A percentile compares a stretch with the other conserved stretches of the same genome.
phyloP scores from a whole-genome alignment of 2,888 invertebrate genomes.

The Lysandra bellargus region DNA sequence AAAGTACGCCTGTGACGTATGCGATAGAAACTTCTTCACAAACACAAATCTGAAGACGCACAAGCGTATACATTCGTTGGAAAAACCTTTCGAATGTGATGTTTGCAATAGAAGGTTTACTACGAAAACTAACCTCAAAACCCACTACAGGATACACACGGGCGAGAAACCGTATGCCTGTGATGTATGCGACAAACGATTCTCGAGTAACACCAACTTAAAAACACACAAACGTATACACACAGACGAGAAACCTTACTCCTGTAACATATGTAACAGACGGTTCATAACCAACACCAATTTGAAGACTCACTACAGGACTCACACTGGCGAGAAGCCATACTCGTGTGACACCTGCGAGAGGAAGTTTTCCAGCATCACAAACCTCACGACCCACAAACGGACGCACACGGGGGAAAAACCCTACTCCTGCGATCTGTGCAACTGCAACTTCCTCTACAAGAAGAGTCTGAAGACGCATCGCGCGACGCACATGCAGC shows the following conservation, averaged over 20 bases:
- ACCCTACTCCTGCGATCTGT: slow-evolving; percentile 22
- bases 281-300: slow-evolving; percentile 15
- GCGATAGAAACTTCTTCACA: slow-evolving; percentile 23
- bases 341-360: slow-evolving; percentile 16
- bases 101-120: slow-evolving; percentile 14
- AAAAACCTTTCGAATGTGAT: slow-evolving; percentile 8
- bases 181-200: slow-evolving; percentile 19
- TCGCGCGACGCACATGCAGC: slow-evolving; percentile 23
- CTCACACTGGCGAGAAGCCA: slow-evolving; percentile 20
- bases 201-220: slow-evolving; percentile 18
- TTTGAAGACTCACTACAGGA: slow-evolving; percentile 20
- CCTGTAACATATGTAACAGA: slow-evolving; percentile 10
- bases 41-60: slow-evolving; percentile 20
- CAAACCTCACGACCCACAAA: slow-evolving; percentile 27
- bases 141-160: slow-evolving; percentile 22
- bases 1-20: slow-evolving; percentile 14
- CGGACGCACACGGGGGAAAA: slow-evolving; percentile 22
- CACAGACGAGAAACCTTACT: slow-evolving; percentile 25
- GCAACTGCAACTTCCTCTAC: slow-evolving; percentile 28
- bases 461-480: slow-evolving; percentile 29
- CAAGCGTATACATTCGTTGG: slow-evolving; percentile 15
- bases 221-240: slow-evolving; percentile 23
- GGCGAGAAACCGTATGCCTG: slow-evolving; percentile 17
- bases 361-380: slow-evolving; percentile 9
- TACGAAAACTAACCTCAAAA: slow-evolving; percentile 20